These are phyloP conservation scores for Hydroisotoma schaefferi DNA, from an alignment of 2,888 invertebrate genomes.

Conservation along the genomic window DNA sequence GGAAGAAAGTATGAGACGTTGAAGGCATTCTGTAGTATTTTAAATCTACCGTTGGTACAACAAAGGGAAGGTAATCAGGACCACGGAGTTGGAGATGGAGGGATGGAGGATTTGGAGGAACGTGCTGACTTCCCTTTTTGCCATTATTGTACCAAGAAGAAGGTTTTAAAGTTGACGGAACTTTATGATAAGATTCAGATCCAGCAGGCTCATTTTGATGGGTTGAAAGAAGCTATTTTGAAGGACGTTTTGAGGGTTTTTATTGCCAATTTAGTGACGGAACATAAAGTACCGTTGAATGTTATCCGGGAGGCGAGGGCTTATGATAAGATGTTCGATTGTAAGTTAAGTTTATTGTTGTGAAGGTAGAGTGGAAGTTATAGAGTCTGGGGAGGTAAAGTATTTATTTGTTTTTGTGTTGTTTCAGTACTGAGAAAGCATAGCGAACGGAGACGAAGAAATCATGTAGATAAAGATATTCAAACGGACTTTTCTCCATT, in stretches of 20 bases:
- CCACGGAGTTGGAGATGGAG: background rate
- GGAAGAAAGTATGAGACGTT: background rate
- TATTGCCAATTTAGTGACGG: conserved; percentile 3
- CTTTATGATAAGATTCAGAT: conserved; percentile 1
- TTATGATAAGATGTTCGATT: conserved; percentile 2
- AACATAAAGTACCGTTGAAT: background rate
- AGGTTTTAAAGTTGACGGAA: background rate
- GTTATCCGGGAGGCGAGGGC: background rate
- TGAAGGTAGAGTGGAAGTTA: no score
- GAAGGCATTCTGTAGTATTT: conserved; percentile 8
- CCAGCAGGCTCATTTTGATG: background rate
- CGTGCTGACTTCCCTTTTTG: conserved; percentile 9
- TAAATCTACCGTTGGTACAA: background rate
- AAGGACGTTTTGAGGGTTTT: conserved; percentile 7
- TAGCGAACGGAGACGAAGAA: background rate
- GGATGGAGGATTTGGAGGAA: background rate
- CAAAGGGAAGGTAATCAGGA: background rate
- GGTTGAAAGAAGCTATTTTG: conserved; percentile 6
- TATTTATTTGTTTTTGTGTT: background rate
- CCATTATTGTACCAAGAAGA: background rate
- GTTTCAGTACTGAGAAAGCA: conserved; percentile 6
- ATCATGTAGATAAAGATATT: background rate
- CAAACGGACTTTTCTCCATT: conserved; percentile 1
- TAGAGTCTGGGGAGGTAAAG: no score
- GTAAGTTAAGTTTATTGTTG: conserved; percentile 3